Percentiles rank a stretch among this genome's conserved stretches.
Evolutionary conservation across 2,888 invertebrate genomes (phyloP).

Genomic region (Papilio gigon): DNA sequence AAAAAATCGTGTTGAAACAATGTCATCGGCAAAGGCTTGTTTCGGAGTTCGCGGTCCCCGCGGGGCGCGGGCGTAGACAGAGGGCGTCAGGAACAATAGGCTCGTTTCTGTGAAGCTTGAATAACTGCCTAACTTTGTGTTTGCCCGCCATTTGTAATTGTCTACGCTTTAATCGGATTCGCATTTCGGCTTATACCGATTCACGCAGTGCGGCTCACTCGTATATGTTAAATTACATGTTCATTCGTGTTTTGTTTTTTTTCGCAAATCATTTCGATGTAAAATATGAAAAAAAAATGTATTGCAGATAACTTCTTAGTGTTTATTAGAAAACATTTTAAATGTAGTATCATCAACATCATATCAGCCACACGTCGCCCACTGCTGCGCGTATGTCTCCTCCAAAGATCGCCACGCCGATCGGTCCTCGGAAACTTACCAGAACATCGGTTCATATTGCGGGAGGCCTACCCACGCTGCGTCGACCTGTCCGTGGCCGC

Average conservation of each 20-base stretch:
- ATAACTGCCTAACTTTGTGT: slow-evolving; percentile 41
- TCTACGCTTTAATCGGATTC: slow-evolving; percentile 39
- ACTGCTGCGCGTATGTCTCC: too few species aligned
- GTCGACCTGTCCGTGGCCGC: too few species aligned
- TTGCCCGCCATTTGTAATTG: slow-evolving; percentile 40
- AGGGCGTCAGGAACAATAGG: slow-evolving; percentile 36
- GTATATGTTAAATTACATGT: slow-evolving; percentile 7
- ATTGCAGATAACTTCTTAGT: too few species aligned
- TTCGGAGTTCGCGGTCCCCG: slow-evolving; percentile 25
- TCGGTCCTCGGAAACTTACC: too few species aligned
- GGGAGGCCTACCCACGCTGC: too few species aligned
- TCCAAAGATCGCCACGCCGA: too few species aligned
- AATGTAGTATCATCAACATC: too few species aligned
- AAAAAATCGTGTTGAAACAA: slow-evolving; percentile 3
- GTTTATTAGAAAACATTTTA: too few species aligned
- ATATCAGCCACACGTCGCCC: too few species aligned
- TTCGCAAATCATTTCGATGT: not conserved
- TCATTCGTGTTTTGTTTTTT: not conserved
- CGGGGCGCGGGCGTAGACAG: slow-evolving; percentile 23
- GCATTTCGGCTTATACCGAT: slow-evolving; percentile 37
- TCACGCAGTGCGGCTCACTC: slow-evolving; percentile 30
- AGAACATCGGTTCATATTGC: too few species aligned
- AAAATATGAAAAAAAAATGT: not conserved
- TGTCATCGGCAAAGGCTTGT: slow-evolving; percentile 25
- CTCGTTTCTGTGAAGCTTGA: slow-evolving; percentile 35